Conservation (phyloP, 1,140 invertebrate genomes). For the Drosophila suzukii region DNA sequence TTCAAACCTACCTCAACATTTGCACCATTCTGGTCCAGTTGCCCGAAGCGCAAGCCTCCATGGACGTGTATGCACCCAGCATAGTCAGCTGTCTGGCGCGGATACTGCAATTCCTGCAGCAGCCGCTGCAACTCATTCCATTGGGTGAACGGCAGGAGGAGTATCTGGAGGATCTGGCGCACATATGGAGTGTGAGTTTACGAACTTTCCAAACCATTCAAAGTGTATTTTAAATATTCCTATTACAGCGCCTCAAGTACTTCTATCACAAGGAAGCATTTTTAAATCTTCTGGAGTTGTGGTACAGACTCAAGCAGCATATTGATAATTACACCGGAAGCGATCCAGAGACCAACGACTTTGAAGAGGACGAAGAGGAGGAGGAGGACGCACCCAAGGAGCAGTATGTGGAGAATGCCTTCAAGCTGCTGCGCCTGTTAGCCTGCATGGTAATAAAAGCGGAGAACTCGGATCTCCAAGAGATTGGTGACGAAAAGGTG, state of each 20-base stretch:
- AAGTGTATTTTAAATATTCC: background rate
- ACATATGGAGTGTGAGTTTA: slow-evolving; percentile 67
- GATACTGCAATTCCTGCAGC: slow-evolving; percentile 63
- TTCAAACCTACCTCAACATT: slow-evolving; percentile 80
- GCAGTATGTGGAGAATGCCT: slow-evolving; percentile 68
- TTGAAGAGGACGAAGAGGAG: slow-evolving; percentile 60
- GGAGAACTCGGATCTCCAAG: slow-evolving; percentile 50
- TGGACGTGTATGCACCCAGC: slow-evolving; percentile 53
- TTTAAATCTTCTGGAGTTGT: slow-evolving; percentile 38
- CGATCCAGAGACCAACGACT: slow-evolving; percentile 58
- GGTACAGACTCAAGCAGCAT: slow-evolving; percentile 51
- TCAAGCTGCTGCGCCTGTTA: slow-evolving; percentile 58
- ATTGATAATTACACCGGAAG: slow-evolving; percentile 55
- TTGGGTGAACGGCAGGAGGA: slow-evolving; percentile 68
- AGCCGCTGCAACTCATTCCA: slow-evolving; percentile 60
- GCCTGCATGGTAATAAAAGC: slow-evolving; percentile 47
- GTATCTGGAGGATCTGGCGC: slow-evolving; percentile 75
- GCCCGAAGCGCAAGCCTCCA: slow-evolving; percentile 62
- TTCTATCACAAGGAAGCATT: slow-evolving; percentile 59
- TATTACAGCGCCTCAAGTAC: slow-evolving; percentile 60
- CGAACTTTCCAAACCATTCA: rapidly evolving
- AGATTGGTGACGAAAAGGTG: slow-evolving; percentile 42
- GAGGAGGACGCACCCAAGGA: slow-evolving; percentile 64
- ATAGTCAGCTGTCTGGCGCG: slow-evolving; percentile 64
- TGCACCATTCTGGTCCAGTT: slow-evolving; percentile 81